These are phyloP conservation scores for Cheilosia soror DNA, from an alignment of 2,888 invertebrate species.

Conservation along the genomic window DNA sequence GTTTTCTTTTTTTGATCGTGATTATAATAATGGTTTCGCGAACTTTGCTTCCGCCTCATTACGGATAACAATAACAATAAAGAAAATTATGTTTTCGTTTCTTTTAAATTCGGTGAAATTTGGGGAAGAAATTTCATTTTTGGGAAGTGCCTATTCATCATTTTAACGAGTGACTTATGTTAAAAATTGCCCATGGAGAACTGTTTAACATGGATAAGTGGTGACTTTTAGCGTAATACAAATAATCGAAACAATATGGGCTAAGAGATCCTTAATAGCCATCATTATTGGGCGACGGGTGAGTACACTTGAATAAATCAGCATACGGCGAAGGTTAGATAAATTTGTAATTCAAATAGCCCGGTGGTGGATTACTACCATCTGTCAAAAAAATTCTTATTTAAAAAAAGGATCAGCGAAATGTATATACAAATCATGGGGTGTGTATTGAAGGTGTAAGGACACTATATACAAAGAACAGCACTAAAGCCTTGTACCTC, in stretches of 20 bases:
- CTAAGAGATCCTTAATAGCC: slow-evolving; percentile 10
- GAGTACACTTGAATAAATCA: slow-evolving; percentile 20
- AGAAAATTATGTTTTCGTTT: slow-evolving; percentile 24
- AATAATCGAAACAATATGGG: slow-evolving; percentile 24
- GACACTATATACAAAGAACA: no score
- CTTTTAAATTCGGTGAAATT: background rate
- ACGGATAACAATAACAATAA: slow-evolving; percentile 2
- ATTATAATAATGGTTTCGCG: slow-evolving; percentile 1
- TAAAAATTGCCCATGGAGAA: slow-evolving; percentile 9
- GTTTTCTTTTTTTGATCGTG: background rate
- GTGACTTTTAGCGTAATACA: slow-evolving; percentile 4
- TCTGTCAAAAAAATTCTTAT: background rate
- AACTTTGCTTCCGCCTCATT: slow-evolving; percentile 11
- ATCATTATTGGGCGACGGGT: slow-evolving; percentile 19
- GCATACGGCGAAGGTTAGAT: background rate
- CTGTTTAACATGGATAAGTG: background rate
- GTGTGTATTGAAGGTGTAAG: background rate
- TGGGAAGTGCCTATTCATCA: slow-evolving; percentile 42
- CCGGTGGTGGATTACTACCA: background rate
- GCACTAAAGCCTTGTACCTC: no score
- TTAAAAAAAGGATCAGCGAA: background rate
- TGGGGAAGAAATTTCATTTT: slow-evolving; percentile 1
- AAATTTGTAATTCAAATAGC: slow-evolving; percentile 30
- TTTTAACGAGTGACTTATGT: slow-evolving; percentile 45
- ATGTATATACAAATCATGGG: background rate